phyloP scores from a whole-genome alignment of 1,140 invertebrate species.

The Drosophila burlai region DNA sequence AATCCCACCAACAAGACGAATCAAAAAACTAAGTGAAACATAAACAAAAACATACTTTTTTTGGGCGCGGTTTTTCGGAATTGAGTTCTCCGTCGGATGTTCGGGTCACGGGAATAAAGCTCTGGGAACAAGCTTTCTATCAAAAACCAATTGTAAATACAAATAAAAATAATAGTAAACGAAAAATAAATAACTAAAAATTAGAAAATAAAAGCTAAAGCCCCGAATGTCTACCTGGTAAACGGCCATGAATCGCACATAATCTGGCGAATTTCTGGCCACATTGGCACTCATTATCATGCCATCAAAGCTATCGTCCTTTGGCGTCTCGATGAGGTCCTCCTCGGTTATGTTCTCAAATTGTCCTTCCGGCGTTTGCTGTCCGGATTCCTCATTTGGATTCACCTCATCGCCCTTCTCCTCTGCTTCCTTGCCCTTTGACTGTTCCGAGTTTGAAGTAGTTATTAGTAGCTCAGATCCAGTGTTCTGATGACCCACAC shows the following conservation, averaged over 20 bases:
- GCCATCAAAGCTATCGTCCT: conserved; percentile 67
- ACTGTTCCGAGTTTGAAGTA: not conserved
- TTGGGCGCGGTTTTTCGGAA: conserved; percentile 6
- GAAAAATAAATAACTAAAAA: conserved; percentile 35
- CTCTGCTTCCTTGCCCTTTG: conserved; percentile 23
- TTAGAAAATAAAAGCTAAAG: not conserved
- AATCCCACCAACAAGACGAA: not conserved
- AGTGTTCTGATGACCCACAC: not conserved
- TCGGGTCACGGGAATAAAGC: conserved; percentile 65
- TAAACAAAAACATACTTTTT: conserved; percentile 71
- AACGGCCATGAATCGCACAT: conserved; percentile 79
- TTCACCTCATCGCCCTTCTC: conserved; percentile 3
- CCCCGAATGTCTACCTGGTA: conserved; percentile 65
- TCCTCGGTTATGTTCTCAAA: conserved; percentile 53
- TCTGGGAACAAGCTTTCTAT: conserved; percentile 77
- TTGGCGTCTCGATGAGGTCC: conserved; percentile 28
- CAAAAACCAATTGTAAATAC: conserved; percentile 45
- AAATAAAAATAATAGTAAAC: conserved; percentile 29
- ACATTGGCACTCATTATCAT: conserved; percentile 75
- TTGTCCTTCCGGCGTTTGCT: conserved; percentile 44
- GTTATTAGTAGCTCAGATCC: not conserved
- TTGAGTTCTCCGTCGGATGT: not conserved
- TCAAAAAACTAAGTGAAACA: not conserved
- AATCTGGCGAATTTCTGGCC: conserved; percentile 69
- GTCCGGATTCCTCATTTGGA: conserved; percentile 35